Conservation (phyloP, 2,888 invertebrate species). For the Troilus luridus region DNA sequence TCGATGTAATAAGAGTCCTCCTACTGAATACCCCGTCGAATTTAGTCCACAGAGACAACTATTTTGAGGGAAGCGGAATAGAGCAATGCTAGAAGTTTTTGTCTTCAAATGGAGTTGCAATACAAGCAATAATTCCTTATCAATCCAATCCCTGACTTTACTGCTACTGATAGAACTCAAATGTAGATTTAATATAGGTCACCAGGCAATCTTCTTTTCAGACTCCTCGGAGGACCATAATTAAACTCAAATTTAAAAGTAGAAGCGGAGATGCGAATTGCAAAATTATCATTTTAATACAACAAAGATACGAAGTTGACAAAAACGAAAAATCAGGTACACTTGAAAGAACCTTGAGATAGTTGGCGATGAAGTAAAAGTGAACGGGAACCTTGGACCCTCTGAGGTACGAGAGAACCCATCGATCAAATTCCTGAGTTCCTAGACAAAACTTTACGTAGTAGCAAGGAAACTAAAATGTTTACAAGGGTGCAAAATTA, state of each 20-base stretch:
- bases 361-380: background rate
- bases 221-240: background rate
- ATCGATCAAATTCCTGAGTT: background rate
- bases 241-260: background rate
- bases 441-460: background rate
- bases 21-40: no score
- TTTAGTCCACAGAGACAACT: no score
- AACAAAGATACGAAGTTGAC: background rate
- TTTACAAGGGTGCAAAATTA: no score
- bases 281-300: background rate
- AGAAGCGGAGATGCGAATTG: background rate
- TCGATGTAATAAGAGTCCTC: no score
- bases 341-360: background rate
- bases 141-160: no score
- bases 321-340: background rate
- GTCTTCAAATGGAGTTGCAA: no score
- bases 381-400: background rate
- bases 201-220: no score
- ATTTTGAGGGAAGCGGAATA: no score
- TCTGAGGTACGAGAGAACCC: background rate
- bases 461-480: background rate
- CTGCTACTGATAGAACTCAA: no score
- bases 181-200: no score
- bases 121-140: no score
- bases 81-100: no score